Base-by-base conservation (phyloP, 1,140 invertebrate genomes). In the Drosophila parabipectinata region DNA sequence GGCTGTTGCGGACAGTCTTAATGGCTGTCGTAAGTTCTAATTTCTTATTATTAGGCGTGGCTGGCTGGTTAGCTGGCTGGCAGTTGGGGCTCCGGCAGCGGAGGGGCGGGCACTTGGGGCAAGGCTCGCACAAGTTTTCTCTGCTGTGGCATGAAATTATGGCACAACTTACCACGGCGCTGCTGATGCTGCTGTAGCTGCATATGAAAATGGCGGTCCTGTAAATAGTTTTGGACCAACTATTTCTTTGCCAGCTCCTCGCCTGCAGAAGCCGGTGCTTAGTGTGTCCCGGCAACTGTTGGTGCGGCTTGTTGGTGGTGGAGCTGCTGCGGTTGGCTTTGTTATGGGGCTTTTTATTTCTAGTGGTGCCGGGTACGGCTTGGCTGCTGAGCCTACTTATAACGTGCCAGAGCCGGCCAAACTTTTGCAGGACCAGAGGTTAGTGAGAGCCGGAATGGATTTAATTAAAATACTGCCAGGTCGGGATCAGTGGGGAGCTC, bases 41-140 rank as follows among this genome's bases (percentile, higher is more conserved):
- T 87, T 87, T 87, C 83, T 87, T 87, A 87, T 88, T 87, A 87
- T 88, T 79, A 88, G 82, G 82, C 83, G 83, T 82, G 82, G 82
- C 82, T 44, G 32, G 55, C 18, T 82, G 82, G 82, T 83, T 44
- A 26, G 55, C 18, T 82, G 82, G 82, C 82, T 44, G 32, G 55
- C 18, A 28, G 14, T 15, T 18, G 6, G 45, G 48, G 28, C 7
- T 37, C 1, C 12, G 30, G 26, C 6, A 50, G 37, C 26, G 26
- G 26, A 28, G 15, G 14, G 14, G 9, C 47, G 45, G 37, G 14
- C 12, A 28, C 10, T 34, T 50, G 56, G 9, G 4, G 45, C 9
- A 39, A 39, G 61, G 66, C 75, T 78, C 82, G 82, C 83, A 87
- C 61, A 87, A 87, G 78, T 87, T 87, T 85, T 54, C 78, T 84